A percentile compares a stretch with the other conserved stretches of the same genome.
phyloP scores from a whole-genome alignment of 2,113 vertebrate species.

The Calidris pugnax region DNA sequence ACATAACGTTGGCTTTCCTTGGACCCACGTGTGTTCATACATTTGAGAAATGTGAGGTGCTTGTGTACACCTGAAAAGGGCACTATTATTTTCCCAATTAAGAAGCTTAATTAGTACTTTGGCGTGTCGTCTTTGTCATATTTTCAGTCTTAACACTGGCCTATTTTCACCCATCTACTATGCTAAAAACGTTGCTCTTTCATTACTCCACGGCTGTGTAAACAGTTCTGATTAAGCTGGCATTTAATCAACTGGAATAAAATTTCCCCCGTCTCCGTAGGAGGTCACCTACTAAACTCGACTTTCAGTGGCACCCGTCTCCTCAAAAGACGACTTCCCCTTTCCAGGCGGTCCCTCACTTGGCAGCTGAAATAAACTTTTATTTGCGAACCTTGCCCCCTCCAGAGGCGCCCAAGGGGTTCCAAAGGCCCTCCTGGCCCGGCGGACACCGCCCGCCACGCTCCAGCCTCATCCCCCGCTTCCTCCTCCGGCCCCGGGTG shows the following conservation, averaged over 20 bases:
- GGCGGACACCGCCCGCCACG: background rate
- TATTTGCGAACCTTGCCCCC: background rate
- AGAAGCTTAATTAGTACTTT: background rate
- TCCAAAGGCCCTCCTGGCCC: background rate
- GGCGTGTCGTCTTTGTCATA: background rate
- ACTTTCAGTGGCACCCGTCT: background rate
- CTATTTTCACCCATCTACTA: slow-evolving; percentile 14
- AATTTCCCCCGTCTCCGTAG: background rate
- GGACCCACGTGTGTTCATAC: rapidly evolving
- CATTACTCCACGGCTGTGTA: background rate
- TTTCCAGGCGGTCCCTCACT: background rate
- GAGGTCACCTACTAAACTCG: background rate
- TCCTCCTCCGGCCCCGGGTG: background rate
- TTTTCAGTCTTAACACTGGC: slow-evolving; percentile 3
- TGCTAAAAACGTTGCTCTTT: slow-evolving; percentile 29
- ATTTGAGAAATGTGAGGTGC: background rate
- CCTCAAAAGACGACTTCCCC: background rate
- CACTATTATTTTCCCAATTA: slow-evolving; percentile 20
- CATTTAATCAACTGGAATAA: background rate
- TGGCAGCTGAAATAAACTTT: background rate
- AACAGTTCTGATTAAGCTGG: slow-evolving; percentile 2
- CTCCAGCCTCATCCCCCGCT: background rate
- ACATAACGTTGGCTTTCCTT: background rate
- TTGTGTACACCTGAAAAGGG: background rate
- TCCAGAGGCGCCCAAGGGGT: background rate